Conservation (phyloP, 2,113 vertebrate species). For the Pagrus major region DNA sequence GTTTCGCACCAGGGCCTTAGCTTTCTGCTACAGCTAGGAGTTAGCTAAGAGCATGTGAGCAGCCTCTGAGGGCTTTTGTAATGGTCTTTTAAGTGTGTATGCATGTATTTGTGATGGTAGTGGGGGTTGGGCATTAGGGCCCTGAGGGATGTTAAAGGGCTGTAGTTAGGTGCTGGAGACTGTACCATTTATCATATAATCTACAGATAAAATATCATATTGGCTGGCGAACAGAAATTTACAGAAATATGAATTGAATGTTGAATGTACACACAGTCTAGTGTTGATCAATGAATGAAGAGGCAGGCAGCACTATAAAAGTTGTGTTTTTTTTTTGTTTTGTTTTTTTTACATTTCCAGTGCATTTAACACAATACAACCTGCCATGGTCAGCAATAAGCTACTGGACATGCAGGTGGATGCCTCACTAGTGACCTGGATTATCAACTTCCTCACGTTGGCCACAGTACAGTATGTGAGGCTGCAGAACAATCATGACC, state of each 20-base stretch:
- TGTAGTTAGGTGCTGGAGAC: not conserved
- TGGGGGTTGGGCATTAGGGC: slow-evolving; percentile 14
- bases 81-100: slow-evolving; percentile 35
- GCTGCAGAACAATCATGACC: no score
- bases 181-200: not conserved
- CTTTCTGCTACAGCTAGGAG: slow-evolving; percentile 6
- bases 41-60: slow-evolving; percentile 15
- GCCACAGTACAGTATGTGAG: no score
- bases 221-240: not conserved
- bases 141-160: slow-evolving; percentile 8
- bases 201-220: slow-evolving; percentile 2
- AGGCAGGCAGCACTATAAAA: no score
- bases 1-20: slow-evolving; percentile 1
- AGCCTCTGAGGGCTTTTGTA: slow-evolving; percentile 9
- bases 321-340: no score
- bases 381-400: no score
- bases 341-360: no score
- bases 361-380: no score
- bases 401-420: no score
- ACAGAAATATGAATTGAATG: not conserved
- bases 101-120: slow-evolving; percentile 3
- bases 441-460: no score
- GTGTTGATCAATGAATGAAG: not conserved
- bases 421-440: no score
- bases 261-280: not conserved